Conservation (phyloP, 2,888 invertebrate genomes). For the Stenchaetothrips biformis region DNA sequence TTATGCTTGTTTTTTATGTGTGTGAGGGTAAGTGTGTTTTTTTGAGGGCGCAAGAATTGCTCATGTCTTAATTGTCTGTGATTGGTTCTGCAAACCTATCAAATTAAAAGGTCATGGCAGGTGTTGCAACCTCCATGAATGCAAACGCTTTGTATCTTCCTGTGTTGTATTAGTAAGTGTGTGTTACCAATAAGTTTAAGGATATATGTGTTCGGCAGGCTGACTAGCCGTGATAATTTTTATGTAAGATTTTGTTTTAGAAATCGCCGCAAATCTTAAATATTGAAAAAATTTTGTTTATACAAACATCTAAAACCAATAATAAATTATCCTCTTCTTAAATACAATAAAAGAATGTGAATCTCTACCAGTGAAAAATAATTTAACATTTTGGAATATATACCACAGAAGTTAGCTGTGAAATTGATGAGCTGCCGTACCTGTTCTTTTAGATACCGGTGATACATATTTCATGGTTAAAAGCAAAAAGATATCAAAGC, state of each 20-base stretch:
- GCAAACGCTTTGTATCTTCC: neutral
- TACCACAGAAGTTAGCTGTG: neutral
- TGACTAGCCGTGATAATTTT: neutral
- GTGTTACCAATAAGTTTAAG: slow-evolving; percentile 20
- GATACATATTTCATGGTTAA: neutral
- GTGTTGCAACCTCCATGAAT: neutral
- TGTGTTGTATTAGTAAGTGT: slow-evolving; percentile 1
- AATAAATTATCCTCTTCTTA: neutral
- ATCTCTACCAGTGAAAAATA: neutral
- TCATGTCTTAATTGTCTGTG: slow-evolving; percentile 15
- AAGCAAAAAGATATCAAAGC: neutral
- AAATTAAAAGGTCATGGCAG: neutral
- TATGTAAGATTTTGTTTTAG: too few species aligned
- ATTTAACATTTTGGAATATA: neutral
- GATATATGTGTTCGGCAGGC: neutral
- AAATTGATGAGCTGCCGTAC: neutral
- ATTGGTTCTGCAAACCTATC: slow-evolving; percentile 12
- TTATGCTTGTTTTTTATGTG: neutral
- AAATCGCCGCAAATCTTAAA: too few species aligned
- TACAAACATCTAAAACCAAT: neutral
- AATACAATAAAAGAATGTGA: neutral
- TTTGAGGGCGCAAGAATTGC: slow-evolving; percentile 1
- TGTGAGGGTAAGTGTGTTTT: neutral
- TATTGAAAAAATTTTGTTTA: neutral
- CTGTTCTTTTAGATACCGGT: neutral